Evolutionary conservation across 2,113 vertebrate genomes (phyloP), one percentile per base, ranked within the genome.

Genomic region (Paraplagusia blochii): DNA sequence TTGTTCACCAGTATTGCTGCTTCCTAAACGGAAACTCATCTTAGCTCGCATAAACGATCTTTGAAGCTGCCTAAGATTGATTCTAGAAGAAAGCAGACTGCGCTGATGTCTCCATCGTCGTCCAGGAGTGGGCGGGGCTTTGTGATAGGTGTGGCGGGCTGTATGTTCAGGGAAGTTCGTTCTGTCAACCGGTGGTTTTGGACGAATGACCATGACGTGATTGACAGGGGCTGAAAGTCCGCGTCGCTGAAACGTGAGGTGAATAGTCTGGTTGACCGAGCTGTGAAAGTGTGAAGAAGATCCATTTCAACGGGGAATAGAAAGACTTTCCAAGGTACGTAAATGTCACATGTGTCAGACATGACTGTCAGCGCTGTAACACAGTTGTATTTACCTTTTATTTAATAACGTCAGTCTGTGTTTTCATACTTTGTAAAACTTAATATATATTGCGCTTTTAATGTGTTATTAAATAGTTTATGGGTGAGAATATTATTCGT

Each of bases 101-200:
- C 35, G 1, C 19, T 5, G 15, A 2, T 0, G 50, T 47, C 12
- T 44, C 19, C 68, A 59, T 77, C 51, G 3, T 12, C 11, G n/a
- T 11, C 0, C 36, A 7, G 2, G 1, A 14, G 2, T 47, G 36
- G 58, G 65, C 63, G 63, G 56, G 69, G 45, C 11, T 9, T 33
- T 10, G 29, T 10, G 39, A 60, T 77, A 73, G 85, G 83, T 73
- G 81, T 63, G 81, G 75, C 36, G 10, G 7, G 9, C 11, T 2
- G 5, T 4, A 1, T 29, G 22, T 6, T 29, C 3, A 3, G 10
- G 34, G n/a, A 72, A 46, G 53, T 76, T 74, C 59, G 9, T 5
- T n/a, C 9, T n/a, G 1, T 18, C 9, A 13, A 4, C 16, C 9
- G 10, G 22, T 39, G 5, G 44, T 38, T 3, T n/a, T 0, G 10